These are phyloP conservation scores for Gambusia yucatana DNA, from an alignment of 2,797 vertebrate species.

Conservation along the genomic window DNA sequence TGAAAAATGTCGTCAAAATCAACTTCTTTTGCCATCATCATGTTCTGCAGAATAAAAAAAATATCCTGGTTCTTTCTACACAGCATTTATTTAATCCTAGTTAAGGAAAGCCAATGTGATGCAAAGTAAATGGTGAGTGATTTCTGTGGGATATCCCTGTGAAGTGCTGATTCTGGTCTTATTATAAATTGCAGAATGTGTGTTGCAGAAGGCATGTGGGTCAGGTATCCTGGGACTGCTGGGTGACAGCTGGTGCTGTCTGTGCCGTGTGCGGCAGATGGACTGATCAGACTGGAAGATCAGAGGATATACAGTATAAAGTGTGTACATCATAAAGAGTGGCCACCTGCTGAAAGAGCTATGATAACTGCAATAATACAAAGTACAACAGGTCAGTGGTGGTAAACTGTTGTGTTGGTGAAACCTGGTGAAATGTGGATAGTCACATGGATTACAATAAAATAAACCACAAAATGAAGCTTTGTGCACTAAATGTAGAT, in stretches of 20 bases:
- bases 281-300: conserved; percentile 52
- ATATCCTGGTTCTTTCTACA: background rate
- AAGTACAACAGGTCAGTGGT: conserved; percentile 10
- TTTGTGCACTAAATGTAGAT: background rate
- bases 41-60: background rate
- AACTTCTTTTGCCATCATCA: background rate
- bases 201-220: conserved; percentile 55
- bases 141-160: background rate
- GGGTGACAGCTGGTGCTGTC: conserved; percentile 54
- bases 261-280: conserved; percentile 45
- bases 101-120: background rate
- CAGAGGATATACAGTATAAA: conserved; percentile 29
- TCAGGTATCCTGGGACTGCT: conserved; percentile 49
- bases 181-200: conserved; percentile 26
- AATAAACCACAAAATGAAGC: background rate
- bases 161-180: conserved; percentile 16
- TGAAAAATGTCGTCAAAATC: background rate
- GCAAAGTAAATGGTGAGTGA: background rate
- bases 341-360: conserved; percentile 29
- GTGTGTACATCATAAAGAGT: conserved; percentile 2
- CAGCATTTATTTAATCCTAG: background rate
- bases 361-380: conserved; percentile 1
- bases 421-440: background rate
- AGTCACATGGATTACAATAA: background rate
- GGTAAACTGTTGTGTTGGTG: background rate